phyloP scores from a whole-genome alignment of 2,888 invertebrate species.

The Arctia plantaginis region DNA sequence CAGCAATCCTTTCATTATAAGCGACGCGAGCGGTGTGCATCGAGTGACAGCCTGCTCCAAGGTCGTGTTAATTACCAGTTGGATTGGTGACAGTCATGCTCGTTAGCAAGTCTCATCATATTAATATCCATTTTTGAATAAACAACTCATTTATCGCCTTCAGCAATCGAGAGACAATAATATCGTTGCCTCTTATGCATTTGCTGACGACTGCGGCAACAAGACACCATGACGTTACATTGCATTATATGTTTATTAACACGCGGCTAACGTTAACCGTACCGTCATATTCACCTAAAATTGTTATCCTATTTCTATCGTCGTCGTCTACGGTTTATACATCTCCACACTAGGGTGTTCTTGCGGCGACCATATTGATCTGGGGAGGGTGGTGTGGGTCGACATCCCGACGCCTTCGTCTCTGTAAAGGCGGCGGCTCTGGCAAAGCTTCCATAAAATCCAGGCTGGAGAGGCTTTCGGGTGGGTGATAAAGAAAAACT shows the following conservation, averaged over 20 bases:
- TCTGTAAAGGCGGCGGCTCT: slow-evolving; percentile 73
- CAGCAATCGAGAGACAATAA: slow-evolving; percentile 27
- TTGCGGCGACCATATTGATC: slow-evolving; percentile 85
- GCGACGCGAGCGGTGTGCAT: slow-evolving; percentile 59
- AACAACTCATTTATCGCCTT: slow-evolving; percentile 38
- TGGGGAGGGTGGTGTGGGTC: slow-evolving; percentile 82
- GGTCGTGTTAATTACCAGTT: slow-evolving; percentile 80
- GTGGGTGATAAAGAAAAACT: slow-evolving; percentile 84
- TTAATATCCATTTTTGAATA: slow-evolving; percentile 42
- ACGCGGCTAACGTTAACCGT: slow-evolving; percentile 19
- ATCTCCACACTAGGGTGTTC: slow-evolving; percentile 72
- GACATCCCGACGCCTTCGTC: slow-evolving; percentile 80
- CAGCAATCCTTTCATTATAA: slow-evolving; percentile 75
- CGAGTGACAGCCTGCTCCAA: slow-evolving; percentile 69
- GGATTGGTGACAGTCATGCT: slow-evolving; percentile 71
- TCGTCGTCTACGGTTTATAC: slow-evolving; percentile 59
- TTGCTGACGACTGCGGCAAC: slow-evolving; percentile 26
- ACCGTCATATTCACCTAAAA: slow-evolving; percentile 34
- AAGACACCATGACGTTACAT: slow-evolving; percentile 21
- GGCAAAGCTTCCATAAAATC: slow-evolving; percentile 80
- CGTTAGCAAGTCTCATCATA: slow-evolving; percentile 65
- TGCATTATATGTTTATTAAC: slow-evolving; percentile 25
- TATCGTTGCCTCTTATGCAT: slow-evolving; percentile 13
- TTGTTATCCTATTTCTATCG: slow-evolving; percentile 54
- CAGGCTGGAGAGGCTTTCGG: slow-evolving; percentile 80